A percentile compares a stretch with the other conserved stretches of the same genome.
These are phyloP conservation scores for Chlorops oryzae DNA, from an alignment of 1,140 invertebrate genomes.

Conservation along the genomic window DNA sequence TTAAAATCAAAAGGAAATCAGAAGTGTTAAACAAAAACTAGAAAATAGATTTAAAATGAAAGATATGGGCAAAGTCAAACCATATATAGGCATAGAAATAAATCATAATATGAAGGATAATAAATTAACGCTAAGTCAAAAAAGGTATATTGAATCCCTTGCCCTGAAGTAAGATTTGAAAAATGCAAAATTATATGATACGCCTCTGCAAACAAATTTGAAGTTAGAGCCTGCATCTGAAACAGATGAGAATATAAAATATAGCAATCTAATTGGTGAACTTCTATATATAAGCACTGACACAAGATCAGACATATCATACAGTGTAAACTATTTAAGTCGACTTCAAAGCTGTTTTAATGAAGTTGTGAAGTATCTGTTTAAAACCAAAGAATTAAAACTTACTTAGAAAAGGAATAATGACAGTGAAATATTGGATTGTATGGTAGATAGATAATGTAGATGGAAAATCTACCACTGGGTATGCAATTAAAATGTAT, in stretches of 20 bases:
- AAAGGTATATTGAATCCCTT: too few relatives aligned
- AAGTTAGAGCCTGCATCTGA: too few relatives aligned
- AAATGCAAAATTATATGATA: background rate
- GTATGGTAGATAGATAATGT: background rate
- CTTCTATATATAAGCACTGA: background rate
- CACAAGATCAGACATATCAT: too few relatives aligned
- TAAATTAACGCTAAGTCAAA: background rate
- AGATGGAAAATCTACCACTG: background rate
- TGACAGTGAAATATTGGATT: background rate
- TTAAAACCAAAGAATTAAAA: too few relatives aligned
- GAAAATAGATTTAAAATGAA: too few relatives aligned
- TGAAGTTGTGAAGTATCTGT: too few relatives aligned
- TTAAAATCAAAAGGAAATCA: background rate
- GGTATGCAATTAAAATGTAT: background rate
- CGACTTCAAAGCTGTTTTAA: too few relatives aligned
- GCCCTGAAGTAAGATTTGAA: background rate
- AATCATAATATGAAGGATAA: background rate
- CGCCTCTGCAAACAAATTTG: background rate
- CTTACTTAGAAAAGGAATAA: background rate
- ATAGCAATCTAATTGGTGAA: too few relatives aligned
- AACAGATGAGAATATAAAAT: background rate
- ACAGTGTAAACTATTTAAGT: too few relatives aligned
- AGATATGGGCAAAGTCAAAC: background rate
- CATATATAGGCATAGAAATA: too few relatives aligned
- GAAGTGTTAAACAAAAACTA: background rate